Percentiles rank a stretch among this genome's conserved stretches.
Conservation (phyloP, 2,113 vertebrate species). For the Apaloderma vittatum region DNA sequence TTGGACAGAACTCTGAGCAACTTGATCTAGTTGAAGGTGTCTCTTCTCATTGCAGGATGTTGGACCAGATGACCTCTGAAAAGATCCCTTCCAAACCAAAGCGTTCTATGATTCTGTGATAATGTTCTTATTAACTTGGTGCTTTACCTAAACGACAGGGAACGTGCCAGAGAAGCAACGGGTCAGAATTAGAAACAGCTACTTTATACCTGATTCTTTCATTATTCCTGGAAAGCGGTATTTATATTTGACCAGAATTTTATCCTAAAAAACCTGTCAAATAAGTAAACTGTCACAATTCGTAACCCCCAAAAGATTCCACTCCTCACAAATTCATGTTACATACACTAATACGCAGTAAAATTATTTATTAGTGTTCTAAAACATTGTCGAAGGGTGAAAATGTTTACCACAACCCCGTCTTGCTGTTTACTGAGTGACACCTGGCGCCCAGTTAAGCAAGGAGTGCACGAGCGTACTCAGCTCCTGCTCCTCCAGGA, state of each 20-base stretch:
- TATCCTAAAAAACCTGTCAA: neutral
- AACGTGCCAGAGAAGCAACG: neutral
- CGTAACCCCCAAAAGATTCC: neutral
- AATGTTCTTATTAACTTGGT: neutral
- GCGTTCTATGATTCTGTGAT: neutral
- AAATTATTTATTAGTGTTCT: neutral
- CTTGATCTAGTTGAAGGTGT: neutral
- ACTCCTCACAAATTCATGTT: neutral
- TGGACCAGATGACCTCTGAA: neutral
- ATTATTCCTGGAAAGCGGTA: neutral
- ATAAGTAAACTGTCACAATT: neutral
- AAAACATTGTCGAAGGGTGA: neutral
- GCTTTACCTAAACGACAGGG: neutral
- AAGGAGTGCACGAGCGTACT: neutral
- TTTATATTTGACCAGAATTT: neutral
- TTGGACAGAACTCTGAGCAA: neutral
- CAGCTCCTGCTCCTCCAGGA: neutral
- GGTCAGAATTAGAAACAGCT: neutral
- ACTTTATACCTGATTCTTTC: neutral
- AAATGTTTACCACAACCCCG: accelerated
- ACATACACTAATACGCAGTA: neutral
- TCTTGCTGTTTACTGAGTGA: neutral
- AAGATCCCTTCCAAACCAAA: neutral
- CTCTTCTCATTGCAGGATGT: neutral
- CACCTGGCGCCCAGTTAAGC: neutral